phyloP scores from a whole-genome alignment of 1,140 invertebrate genomes.

The Centruroides sculpturatus region DNA sequence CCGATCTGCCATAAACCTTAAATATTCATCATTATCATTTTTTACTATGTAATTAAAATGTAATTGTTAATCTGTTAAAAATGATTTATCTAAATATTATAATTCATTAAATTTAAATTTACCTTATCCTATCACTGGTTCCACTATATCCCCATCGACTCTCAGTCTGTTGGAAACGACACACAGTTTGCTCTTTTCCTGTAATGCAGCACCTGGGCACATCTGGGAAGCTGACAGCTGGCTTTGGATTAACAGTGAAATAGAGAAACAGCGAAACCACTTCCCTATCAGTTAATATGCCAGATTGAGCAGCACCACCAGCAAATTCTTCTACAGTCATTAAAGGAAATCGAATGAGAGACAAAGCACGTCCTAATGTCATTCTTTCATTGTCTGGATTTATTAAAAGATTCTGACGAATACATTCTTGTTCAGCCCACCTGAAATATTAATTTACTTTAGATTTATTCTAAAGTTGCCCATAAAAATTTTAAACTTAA shows the following conservation, averaged over 20 bases:
- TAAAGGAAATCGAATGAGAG: conserved; percentile 63
- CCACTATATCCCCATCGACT: conserved; percentile 76
- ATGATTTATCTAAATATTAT: no score
- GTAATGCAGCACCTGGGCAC: conserved; percentile 64
- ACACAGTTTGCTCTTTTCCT: conserved; percentile 66
- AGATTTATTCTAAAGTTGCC: no score
- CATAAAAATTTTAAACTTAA: no score
- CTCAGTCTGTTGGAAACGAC: conserved; percentile 64
- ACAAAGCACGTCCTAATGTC: conserved; percentile 50
- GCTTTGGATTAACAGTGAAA: conserved; percentile 64
- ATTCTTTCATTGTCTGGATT: conserved; percentile 54
- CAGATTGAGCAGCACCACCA: conserved; percentile 56
- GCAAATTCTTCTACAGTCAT: conserved; percentile 83
- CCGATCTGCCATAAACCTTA: conserved; percentile 63
- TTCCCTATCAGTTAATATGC: conserved; percentile 57
- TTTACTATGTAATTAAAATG: not conserved
- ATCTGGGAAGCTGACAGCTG: conserved; percentile 51
- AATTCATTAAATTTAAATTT: conserved; percentile 10
- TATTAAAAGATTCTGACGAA: conserved; percentile 43
- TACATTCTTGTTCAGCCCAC: conserved; percentile 70
- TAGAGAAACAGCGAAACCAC: conserved; percentile 64
- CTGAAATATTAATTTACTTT: conserved; percentile 25
- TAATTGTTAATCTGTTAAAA: no score
- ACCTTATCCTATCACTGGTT: conserved; percentile 67
- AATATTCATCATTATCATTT: conserved; percentile 14